These are phyloP conservation scores for Phengaris alcon DNA, from an alignment of 2,888 invertebrate species.

Conservation along the genomic window DNA sequence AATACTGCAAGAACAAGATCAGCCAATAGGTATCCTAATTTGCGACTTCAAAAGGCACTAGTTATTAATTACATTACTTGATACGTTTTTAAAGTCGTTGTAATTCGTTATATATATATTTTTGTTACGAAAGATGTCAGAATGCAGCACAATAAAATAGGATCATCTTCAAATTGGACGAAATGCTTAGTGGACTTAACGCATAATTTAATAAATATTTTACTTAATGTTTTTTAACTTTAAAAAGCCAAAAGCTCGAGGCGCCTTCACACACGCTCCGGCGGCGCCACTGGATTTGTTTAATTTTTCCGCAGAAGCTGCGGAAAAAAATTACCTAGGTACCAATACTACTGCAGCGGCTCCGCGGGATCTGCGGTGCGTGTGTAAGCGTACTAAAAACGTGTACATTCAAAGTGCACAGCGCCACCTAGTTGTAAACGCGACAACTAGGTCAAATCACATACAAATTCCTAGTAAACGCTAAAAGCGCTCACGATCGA, in stretches of 20 bases:
- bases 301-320: no score
- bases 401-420: no score
- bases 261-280: background rate
- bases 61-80: constrained; percentile 51
- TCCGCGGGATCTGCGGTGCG: no score
- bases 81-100: constrained; percentile 57
- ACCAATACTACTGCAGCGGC: no score
- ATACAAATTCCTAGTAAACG: no score
- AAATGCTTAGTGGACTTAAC: constrained; percentile 18
- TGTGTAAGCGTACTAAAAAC: no score
- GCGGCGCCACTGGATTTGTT: no score
- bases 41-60: constrained; percentile 67
- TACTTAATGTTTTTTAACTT: background rate
- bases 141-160: constrained; percentile 8
- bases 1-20: constrained; percentile 30
- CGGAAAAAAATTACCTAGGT: no score
- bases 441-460: no score
- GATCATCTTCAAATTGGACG: constrained; percentile 25
- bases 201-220: constrained; percentile 19
- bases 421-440: no score
- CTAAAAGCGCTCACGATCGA: no score
- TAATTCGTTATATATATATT: constrained; percentile 37
- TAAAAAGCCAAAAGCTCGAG: background rate
- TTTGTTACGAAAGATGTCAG: background rate
- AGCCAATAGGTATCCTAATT: no score